phyloP scores from a whole-genome alignment of 2,113 vertebrate genomes.

The Tautogolabrus adspersus region DNA sequence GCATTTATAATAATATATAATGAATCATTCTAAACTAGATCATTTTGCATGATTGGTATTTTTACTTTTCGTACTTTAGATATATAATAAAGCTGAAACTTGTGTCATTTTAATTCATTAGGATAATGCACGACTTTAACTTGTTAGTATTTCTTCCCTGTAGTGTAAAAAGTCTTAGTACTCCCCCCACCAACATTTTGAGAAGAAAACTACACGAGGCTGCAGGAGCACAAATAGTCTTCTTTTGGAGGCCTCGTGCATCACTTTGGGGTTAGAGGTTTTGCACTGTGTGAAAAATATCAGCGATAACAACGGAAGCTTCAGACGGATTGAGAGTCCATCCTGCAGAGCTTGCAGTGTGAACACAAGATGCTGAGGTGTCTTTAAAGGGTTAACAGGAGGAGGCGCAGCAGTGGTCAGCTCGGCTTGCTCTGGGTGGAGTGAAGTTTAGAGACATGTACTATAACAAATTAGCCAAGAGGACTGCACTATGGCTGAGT shows the following conservation, averaged over 20 bases:
- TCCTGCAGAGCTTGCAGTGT: neutral
- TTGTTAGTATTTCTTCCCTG: too few species aligned
- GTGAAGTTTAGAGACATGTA: slow-evolving; percentile 72
- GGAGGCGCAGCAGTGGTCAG: slow-evolving; percentile 72
- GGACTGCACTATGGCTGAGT: slow-evolving; percentile 22
- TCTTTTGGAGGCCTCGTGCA: neutral
- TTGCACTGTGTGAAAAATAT: neutral
- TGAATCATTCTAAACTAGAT: too few species aligned
- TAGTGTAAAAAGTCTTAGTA: too few species aligned
- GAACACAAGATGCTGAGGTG: slow-evolving; percentile 26
- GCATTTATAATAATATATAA: too few species aligned
- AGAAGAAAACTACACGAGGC: neutral
- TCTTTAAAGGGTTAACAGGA: slow-evolving; percentile 78
- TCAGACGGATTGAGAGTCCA: neutral
- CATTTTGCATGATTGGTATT: neutral
- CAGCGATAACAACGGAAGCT: neutral
- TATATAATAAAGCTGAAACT: neutral
- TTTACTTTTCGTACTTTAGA: neutral
- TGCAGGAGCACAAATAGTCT: neutral
- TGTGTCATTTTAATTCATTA: neutral
- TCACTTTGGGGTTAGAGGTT: too few species aligned
- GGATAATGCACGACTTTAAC: neutral
- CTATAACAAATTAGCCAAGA: slow-evolving; percentile 72
- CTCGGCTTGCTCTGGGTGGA: slow-evolving; percentile 76
- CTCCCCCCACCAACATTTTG: neutral